Evolutionary conservation across 2,888 invertebrate genomes (phyloP).

Genomic region (Idaea aversata): DNA sequence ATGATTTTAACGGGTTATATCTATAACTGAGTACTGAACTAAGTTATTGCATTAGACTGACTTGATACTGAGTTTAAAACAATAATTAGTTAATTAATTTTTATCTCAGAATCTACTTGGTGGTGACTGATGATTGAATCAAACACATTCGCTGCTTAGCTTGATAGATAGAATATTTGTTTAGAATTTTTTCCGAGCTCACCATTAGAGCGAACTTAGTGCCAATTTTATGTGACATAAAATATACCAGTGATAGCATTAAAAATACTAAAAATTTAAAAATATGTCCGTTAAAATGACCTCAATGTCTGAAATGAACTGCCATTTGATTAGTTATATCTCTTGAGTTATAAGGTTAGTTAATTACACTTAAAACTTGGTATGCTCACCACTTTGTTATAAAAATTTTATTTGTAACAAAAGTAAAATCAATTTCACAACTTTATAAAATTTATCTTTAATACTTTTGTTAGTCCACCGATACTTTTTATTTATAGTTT

Average conservation of each 20-base stretch:
- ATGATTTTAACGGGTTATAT: background rate
- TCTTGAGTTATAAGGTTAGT: constrained; percentile 3
- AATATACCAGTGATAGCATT: background rate
- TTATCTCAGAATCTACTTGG: background rate
- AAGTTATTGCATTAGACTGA: background rate
- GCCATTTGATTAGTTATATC: background rate
- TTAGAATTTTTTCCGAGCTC: background rate
- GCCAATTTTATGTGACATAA: constrained; percentile 1
- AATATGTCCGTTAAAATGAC: background rate
- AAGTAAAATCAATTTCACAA: constrained; percentile 26
- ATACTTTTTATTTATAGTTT: constrained; percentile 19
- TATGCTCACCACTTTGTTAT: constrained; percentile 15
- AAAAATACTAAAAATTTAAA: background rate
- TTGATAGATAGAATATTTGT: background rate
- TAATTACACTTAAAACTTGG: background rate
- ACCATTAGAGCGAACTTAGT: background rate
- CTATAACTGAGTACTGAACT: background rate
- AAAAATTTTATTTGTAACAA: constrained; percentile 19
- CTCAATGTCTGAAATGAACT: background rate
- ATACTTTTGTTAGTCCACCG: constrained; percentile 19
- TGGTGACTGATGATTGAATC: background rate
- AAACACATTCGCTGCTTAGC: background rate
- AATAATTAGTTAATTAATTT: background rate
- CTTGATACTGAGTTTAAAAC: no score
- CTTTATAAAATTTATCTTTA: constrained; percentile 25